phyloP scores from a whole-genome alignment of 2,797 vertebrate species.

The Ibycter americanus region DNA sequence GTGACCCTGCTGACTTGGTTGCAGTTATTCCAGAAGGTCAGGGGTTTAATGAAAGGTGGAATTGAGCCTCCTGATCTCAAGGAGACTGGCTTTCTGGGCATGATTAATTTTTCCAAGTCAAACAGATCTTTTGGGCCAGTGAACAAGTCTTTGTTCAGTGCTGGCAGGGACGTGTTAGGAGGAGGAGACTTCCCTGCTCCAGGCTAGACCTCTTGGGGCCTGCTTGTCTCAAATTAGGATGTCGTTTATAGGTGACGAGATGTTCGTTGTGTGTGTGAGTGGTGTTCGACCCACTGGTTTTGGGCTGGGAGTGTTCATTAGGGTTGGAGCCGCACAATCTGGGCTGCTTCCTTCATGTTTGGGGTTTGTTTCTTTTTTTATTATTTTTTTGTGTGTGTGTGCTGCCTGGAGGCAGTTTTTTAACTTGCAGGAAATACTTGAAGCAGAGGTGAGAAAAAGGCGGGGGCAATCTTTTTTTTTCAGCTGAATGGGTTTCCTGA shows the following conservation, averaged over 20 bases:
- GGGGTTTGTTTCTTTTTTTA: accelerated
- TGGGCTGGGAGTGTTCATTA: neutral
- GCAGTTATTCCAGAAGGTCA: slow-evolving; percentile 45
- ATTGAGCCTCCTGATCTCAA: slow-evolving; percentile 44
- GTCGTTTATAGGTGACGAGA: neutral
- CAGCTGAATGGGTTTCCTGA: neutral
- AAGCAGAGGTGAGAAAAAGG: neutral
- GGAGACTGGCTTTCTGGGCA: slow-evolving; percentile 21
- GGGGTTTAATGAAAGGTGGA: slow-evolving; percentile 48
- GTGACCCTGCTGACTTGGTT: slow-evolving; percentile 38
- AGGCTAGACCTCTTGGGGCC: neutral
- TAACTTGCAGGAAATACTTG: neutral
- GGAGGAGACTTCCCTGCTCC: slow-evolving; percentile 14
- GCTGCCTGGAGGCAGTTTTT: neutral
- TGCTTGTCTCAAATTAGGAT: neutral
- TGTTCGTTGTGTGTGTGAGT: neutral
- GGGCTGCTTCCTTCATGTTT: neutral
- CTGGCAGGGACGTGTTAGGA: neutral
- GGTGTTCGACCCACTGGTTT: neutral
- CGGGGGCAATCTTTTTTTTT: neutral
- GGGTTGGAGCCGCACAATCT: neutral
- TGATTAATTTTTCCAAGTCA: slow-evolving; percentile 51
- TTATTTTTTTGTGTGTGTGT: neutral
- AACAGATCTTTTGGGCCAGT: slow-evolving; percentile 30
- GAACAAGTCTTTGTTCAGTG: slow-evolving; percentile 35